These are phyloP conservation scores for Oscheius myriophilus DNA, from an alignment of 2,888 invertebrate species.

Conservation along the genomic window DNA sequence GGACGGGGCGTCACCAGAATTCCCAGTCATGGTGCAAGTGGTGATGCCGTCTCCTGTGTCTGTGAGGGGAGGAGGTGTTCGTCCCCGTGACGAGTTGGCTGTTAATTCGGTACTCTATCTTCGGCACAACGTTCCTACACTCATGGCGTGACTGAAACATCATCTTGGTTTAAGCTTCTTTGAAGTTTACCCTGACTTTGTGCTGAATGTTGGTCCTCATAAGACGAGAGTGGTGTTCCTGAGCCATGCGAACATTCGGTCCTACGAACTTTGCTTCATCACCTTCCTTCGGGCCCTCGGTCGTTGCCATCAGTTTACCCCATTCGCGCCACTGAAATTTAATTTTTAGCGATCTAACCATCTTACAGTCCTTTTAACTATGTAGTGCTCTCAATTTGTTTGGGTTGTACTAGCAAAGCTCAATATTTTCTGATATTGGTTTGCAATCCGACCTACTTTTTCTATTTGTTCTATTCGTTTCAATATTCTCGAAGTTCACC, in stretches of 20 bases:
- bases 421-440: too few relatives aligned
- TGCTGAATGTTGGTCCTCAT: constrained; percentile 96
- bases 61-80: not conserved
- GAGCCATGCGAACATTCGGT: constrained; percentile 91
- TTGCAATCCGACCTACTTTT: too few relatives aligned
- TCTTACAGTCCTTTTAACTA: too few relatives aligned
- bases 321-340: constrained; percentile 52
- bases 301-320: constrained; percentile 48
- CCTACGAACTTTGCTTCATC: constrained; percentile 76
- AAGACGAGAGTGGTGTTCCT: constrained; percentile 89
- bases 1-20: constrained; percentile 1
- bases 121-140: constrained; percentile 11
- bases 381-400: too few relatives aligned
- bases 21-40: not conserved
- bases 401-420: too few relatives aligned
- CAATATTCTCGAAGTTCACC: constrained; percentile 56
- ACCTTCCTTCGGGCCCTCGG: constrained; percentile 31
- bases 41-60: constrained; percentile 15
- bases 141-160: constrained; percentile 14
- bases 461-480: too few relatives aligned
- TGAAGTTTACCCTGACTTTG: constrained; percentile 70
- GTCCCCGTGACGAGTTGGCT: not conserved
- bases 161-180: not conserved
- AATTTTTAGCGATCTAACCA: too few relatives aligned
- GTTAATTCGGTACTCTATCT: constrained; percentile 15